Percentiles rank a stretch among this genome's conserved stretches.
Conservation (phyloP, 2,113 vertebrate species). For the Cichladusa arquata region DNA sequence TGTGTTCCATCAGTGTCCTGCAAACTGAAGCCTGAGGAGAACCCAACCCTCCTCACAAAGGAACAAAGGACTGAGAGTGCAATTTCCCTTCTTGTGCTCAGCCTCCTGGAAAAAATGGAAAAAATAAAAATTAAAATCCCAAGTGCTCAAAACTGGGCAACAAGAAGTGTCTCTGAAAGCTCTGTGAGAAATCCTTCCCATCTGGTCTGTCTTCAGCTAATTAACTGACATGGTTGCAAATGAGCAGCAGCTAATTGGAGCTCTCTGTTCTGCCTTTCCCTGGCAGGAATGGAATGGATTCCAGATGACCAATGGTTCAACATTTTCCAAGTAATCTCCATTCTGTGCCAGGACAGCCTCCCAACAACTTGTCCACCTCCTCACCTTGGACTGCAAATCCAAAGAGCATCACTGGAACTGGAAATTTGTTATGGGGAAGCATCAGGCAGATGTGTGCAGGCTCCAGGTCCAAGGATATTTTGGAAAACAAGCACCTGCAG, state of each 20-base stretch:
- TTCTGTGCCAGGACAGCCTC: background rate
- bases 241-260: constrained; percentile 15
- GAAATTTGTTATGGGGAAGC: background rate
- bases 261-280: background rate
- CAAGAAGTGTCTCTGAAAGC: background rate
- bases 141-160: background rate
- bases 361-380: background rate
- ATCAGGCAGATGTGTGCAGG: background rate
- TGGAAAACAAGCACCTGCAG: background rate
- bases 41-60: background rate
- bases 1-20: background rate
- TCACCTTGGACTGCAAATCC: background rate
- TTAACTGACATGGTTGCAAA: constrained; percentile 28
- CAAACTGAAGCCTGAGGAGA: background rate
- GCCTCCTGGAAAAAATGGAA: background rate
- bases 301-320: background rate
- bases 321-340: background rate
- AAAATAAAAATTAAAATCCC: background rate
- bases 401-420: background rate
- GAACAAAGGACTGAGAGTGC: background rate
- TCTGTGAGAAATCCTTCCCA: constrained; percentile 10
- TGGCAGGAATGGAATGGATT: background rate
- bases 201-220: constrained; percentile 13
- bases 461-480: background rate
- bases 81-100: background rate